Conservation (phyloP, 2,797 vertebrate genomes). For the Thamnophis elegans region DNA sequence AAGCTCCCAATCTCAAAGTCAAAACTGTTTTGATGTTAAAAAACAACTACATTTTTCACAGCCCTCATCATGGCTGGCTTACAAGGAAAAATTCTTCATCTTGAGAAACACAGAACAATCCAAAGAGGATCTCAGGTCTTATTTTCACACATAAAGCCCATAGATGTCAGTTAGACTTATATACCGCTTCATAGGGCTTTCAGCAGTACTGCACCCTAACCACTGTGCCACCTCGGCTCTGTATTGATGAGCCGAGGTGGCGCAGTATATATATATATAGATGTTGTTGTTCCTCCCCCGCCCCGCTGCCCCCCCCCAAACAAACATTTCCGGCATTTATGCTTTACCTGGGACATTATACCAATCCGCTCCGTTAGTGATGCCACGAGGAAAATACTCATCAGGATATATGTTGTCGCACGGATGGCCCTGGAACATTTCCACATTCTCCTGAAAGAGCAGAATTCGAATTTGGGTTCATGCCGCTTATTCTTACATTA, state of each 20-base stretch:
- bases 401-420: slow-evolving; percentile 81
- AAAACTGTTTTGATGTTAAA: not conserved
- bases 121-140: not conserved
- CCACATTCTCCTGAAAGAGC: slow-evolving; percentile 80
- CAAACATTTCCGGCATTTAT: too few species aligned
- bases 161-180: too few species aligned
- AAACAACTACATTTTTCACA: not conserved
- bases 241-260: too few species aligned
- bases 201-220: too few species aligned
- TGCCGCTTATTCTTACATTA: not conserved
- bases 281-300: not conserved
- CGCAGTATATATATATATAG: too few species aligned
- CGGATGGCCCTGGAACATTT: slow-evolving; percentile 89
- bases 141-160: slow-evolving; percentile 9
- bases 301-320: not conserved
- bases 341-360: slow-evolving; percentile 84
- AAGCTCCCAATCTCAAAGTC: not conserved
- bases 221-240: too few species aligned
- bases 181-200: too few species aligned
- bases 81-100: not conserved
- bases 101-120: not conserved
- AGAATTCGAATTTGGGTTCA: not conserved
- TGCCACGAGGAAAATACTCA: slow-evolving; percentile 89
- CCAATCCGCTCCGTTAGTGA: slow-evolving; percentile 96
- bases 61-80: not conserved